Evolutionary conservation across 2,113 vertebrate species (phyloP).

Genomic region (Vulpes lagopus): DNA sequence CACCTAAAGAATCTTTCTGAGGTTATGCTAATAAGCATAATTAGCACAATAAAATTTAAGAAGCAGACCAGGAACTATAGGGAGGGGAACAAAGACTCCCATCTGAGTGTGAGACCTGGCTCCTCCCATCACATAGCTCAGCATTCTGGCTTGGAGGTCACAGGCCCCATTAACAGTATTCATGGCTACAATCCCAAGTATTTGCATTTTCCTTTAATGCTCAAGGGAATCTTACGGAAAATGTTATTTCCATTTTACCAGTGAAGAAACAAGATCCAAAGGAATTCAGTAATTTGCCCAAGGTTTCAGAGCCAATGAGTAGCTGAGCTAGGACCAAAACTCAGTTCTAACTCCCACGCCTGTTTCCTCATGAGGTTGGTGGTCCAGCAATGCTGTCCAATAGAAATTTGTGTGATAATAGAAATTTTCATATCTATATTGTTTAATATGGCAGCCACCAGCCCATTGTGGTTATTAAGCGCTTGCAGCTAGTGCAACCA

Average conservation of each 20-base stretch:
- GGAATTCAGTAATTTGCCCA: slow-evolving; percentile 5
- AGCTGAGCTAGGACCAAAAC: not conserved
- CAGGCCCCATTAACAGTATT: not conserved
- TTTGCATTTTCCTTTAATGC: not conserved
- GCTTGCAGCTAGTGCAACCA: not conserved
- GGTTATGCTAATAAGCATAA: not conserved
- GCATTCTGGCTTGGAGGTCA: not conserved
- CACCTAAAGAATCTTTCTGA: not conserved
- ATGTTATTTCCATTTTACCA: not conserved
- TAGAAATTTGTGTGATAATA: not conserved
- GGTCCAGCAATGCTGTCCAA: not conserved
- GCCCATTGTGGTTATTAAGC: not conserved
- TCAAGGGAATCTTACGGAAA: not conserved
- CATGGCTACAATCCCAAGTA: not conserved
- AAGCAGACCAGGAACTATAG: not conserved
- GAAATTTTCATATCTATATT: not conserved
- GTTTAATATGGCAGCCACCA: not conserved
- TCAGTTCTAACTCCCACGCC: not conserved
- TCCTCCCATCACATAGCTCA: not conserved
- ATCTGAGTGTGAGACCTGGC: not conserved
- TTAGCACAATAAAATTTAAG: not conserved
- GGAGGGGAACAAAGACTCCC: not conserved
- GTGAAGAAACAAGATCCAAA: not conserved
- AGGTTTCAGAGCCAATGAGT: not conserved
- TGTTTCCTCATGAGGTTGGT: not conserved